phyloP scores from a whole-genome alignment of 2,797 vertebrate species.

The Enteromius trimaculatus region DNA sequence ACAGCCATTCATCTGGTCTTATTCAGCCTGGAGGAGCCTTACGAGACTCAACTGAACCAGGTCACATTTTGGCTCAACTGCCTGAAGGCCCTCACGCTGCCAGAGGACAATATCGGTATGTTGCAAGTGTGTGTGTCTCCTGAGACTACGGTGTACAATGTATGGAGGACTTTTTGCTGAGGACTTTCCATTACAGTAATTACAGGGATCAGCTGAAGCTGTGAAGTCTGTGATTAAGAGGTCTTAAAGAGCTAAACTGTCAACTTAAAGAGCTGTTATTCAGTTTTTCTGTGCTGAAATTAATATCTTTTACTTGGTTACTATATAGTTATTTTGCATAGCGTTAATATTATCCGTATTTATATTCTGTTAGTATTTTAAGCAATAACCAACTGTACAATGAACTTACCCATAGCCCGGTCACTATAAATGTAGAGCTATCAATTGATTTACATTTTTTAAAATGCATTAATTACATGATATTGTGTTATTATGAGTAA shows the following conservation, averaged over 20 bases:
- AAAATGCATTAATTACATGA: background rate
- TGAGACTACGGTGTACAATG: background rate
- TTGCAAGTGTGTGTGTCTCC: conserved; percentile 4
- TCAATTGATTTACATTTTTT: background rate
- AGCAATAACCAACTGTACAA: background rate
- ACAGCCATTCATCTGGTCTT: conserved; percentile 90
- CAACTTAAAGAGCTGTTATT: background rate
- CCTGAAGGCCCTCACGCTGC: conserved; percentile 89
- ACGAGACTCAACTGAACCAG: conserved; percentile 95
- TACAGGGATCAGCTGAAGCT: background rate
- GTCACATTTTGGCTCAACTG: conserved; percentile 97
- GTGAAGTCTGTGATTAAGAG: conserved; percentile 20
- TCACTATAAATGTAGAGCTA: background rate
- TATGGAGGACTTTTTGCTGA: conserved; percentile 25
- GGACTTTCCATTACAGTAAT: conserved; percentile 28
- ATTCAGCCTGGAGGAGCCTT: conserved; percentile 96
- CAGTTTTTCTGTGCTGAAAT: background rate
- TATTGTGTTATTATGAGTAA: background rate
- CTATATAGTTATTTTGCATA: background rate
- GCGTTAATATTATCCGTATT: background rate
- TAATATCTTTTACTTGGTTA: background rate
- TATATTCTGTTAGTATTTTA: background rate
- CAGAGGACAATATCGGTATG: conserved; percentile 90
- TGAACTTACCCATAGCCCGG: background rate
- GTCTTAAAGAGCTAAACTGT: background rate